Conservation (phyloP, 2,113 vertebrate genomes). For the Maccullochella peelii region DNA sequence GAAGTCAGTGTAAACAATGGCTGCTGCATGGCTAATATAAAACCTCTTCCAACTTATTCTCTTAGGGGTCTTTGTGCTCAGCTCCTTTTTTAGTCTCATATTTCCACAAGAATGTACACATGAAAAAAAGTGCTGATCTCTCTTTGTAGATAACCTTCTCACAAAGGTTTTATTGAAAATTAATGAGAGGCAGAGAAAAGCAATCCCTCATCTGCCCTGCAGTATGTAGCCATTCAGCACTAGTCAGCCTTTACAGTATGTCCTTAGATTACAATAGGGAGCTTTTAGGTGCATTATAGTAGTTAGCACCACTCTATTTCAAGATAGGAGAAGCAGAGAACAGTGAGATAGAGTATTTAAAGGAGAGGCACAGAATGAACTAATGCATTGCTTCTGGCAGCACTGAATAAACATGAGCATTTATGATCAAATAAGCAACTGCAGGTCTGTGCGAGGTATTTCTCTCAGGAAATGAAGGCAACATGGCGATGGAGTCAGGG, state of each 20-base stretch:
- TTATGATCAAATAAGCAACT: constrained; percentile 80
- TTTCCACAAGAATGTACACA: constrained; percentile 60
- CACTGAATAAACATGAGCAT: constrained; percentile 81
- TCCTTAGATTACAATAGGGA: constrained; percentile 64
- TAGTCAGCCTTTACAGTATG: constrained; percentile 53
- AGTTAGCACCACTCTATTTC: constrained; percentile 51
- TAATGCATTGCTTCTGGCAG: constrained; percentile 68
- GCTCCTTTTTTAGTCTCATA: constrained; percentile 53
- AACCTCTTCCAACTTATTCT: constrained; percentile 29
- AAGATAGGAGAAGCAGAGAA: constrained; percentile 26
- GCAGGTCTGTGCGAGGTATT: constrained; percentile 70
- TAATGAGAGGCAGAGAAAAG: constrained; percentile 72
- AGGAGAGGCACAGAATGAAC: constrained; percentile 48
- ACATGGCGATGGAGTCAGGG: constrained; percentile 61
- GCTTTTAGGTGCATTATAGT: constrained; percentile 58
- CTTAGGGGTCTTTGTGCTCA: constrained; percentile 49
- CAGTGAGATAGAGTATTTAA: constrained; percentile 28
- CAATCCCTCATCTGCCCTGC: constrained; percentile 70
- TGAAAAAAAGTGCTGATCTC: constrained; percentile 72
- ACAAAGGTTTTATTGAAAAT: constrained; percentile 74
- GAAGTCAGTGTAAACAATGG: constrained; percentile 40
- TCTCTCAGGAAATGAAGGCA: constrained; percentile 71
- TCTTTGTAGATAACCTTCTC: constrained; percentile 69
- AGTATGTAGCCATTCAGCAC: constrained; percentile 63
- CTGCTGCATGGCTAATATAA: constrained; percentile 44